These are phyloP conservation scores for Premnoplex brunnescens DNA, from an alignment of 2,797 vertebrate genomes.

Conservation along the genomic window DNA sequence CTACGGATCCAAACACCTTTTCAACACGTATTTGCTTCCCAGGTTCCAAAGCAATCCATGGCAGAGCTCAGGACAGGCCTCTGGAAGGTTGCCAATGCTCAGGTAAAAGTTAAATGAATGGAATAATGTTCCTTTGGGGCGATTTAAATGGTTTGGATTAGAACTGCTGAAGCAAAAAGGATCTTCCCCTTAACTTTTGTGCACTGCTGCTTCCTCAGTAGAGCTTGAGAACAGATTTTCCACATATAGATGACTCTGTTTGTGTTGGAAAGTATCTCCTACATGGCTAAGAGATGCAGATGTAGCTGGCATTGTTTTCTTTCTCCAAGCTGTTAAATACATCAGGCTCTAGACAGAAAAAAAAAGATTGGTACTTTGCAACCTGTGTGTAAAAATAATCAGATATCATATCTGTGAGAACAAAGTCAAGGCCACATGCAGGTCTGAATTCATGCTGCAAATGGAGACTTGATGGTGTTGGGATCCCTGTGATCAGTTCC, in stretches of 20 bases:
- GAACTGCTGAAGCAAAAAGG: background rate
- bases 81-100: background rate
- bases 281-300: background rate
- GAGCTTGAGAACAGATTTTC: conserved; percentile 7
- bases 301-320: background rate
- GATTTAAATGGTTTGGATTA: background rate
- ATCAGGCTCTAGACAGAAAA: background rate
- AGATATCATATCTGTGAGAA: background rate
- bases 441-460: background rate
- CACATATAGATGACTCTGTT: background rate
- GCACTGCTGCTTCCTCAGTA: background rate
- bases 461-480: background rate
- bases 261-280: background rate
- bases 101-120: background rate
- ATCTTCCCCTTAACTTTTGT: background rate
- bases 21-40: background rate
- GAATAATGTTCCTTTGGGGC: background rate
- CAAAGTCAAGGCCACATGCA: background rate
- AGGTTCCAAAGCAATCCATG: background rate
- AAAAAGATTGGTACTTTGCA: background rate
- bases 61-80: background rate
- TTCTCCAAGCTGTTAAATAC: background rate
- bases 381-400: background rate
- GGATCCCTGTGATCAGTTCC: background rate
- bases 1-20: background rate